These are phyloP conservation scores for Dicrurus megarhynchus DNA, from an alignment of 2,113 vertebrate genomes.

Conservation along the genomic window DNA sequence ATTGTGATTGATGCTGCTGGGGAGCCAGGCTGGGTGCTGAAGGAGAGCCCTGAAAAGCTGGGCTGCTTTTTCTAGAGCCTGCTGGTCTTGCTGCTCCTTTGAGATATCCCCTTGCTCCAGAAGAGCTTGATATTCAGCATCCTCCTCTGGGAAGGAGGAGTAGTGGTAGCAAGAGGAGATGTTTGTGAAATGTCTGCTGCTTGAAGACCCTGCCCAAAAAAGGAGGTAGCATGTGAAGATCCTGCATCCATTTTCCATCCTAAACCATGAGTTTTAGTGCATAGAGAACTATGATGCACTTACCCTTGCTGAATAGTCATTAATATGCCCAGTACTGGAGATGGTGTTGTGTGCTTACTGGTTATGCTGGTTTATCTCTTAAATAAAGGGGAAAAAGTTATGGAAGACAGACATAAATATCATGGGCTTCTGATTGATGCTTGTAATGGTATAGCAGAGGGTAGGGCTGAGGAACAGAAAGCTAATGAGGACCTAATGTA, in stretches of 20 bases:
- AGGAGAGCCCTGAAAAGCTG: not conserved
- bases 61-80: not conserved
- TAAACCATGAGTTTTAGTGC: not conserved
- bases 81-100: not conserved
- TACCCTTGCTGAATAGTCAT: not conserved
- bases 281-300: not conserved
- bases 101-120: not conserved
- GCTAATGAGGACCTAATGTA: not conserved
- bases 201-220: not conserved
- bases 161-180: not conserved
- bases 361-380: not conserved
- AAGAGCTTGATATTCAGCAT: not conserved
- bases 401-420: not conserved
- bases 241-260: not conserved
- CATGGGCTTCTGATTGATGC: not conserved
- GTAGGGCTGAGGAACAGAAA: not conserved
- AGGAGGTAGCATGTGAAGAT: not conserved
- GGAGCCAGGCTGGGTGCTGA: not conserved
- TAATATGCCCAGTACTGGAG: not conserved
- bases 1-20: not conserved
- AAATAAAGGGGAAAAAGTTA: not conserved
- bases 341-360: not conserved
- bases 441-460: not conserved
- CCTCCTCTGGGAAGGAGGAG: not conserved
- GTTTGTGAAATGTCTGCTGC: not conserved